Conservation (phyloP, 2,888 invertebrate species). For the Himalopsyche japonica region DNA sequence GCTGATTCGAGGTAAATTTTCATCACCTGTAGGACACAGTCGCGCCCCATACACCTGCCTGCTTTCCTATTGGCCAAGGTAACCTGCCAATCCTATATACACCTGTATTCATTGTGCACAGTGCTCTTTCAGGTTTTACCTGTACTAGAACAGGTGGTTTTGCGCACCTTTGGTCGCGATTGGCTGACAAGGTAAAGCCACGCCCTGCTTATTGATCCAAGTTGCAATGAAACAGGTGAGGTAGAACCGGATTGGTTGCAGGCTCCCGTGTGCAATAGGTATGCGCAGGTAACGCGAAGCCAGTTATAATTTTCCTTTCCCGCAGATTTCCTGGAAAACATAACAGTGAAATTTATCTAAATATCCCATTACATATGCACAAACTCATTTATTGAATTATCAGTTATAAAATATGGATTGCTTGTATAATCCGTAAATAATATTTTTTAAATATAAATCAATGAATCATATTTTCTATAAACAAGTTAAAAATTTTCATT, state of each 20-base stretch:
- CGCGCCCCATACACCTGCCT: constrained; percentile 7
- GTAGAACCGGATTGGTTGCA: constrained; percentile 22
- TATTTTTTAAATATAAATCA: too few relatives aligned
- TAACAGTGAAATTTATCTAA: too few relatives aligned
- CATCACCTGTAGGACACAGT: background rate
- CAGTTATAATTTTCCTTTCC: background rate
- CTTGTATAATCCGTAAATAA: too few relatives aligned
- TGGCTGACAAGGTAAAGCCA: constrained; percentile 4
- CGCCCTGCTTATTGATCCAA: constrained; percentile 7
- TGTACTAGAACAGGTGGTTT: constrained; percentile 13
- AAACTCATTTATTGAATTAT: too few relatives aligned
- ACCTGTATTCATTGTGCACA: background rate
- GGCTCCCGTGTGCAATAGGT: constrained; percentile 2
- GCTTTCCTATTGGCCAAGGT: constrained; percentile 6
- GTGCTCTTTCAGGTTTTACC: constrained; percentile 8
- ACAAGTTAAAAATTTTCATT: too few relatives aligned
- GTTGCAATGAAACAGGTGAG: constrained; percentile 23
- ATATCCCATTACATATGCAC: too few relatives aligned
- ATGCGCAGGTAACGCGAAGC: constrained; percentile 24
- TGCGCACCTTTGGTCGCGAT: constrained; percentile 18
- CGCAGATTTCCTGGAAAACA: background rate
- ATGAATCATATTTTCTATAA: too few relatives aligned
- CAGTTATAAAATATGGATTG: too few relatives aligned
- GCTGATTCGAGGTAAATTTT: background rate
- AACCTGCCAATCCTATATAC: constrained; percentile 2